Evolutionary conservation across 2,797 vertebrate genomes (phyloP).

Genomic region (Bufotes viridis): DNA sequence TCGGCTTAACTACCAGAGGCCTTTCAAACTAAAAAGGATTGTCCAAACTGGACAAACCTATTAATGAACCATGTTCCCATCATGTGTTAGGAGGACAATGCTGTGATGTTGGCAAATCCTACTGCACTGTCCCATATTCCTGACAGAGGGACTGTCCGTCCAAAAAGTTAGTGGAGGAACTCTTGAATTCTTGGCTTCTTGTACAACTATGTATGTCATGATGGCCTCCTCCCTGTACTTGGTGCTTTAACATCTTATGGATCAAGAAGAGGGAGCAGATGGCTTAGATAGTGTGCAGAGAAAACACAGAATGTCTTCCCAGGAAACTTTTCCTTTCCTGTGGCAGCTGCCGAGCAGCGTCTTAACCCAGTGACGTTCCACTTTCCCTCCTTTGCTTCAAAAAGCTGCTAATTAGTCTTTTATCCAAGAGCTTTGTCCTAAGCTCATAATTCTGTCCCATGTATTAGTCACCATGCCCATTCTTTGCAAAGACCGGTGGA

Average conservation of each 20-base stretch:
- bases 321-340: neutral
- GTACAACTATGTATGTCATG: neutral
- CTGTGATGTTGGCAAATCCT: neutral
- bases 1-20: too few relatives aligned
- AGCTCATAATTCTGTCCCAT: constrained; percentile 44
- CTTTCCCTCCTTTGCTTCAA: constrained; percentile 2
- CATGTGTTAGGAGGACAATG: too few relatives aligned
- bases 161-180: neutral
- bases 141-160: neutral
- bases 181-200: neutral
- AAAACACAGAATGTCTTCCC: constrained; percentile 5
- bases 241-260: neutral
- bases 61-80: too few relatives aligned
- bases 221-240: neutral
- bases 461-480: constrained; percentile 49
- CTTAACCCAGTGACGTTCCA: constrained; percentile 10
- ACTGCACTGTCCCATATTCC: neutral
- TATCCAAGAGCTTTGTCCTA: constrained; percentile 33
- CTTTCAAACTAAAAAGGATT: too few relatives aligned
- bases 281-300: neutral
- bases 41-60: too few relatives aligned
- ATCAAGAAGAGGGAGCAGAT: constrained; percentile 39
- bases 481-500: neutral
- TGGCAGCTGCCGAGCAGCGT: neutral
- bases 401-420: constrained; percentile 44